These are phyloP conservation scores for Corella eumyota DNA, from an alignment of 23 tunicate species.

Conservation along the genomic window DNA sequence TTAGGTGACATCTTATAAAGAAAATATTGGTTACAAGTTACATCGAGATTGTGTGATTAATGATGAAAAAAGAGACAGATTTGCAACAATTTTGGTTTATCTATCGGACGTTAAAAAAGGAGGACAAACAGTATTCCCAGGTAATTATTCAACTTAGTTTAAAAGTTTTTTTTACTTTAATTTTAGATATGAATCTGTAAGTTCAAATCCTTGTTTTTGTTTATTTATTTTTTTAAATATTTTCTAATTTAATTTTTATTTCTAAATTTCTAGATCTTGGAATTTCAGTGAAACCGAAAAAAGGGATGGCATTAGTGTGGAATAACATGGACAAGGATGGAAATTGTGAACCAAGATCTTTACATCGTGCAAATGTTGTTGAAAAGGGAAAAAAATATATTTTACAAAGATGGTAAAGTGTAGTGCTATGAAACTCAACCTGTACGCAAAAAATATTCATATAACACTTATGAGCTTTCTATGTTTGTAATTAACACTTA, in stretches of 20 bases:
- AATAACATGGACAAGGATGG: conserved; percentile 64
- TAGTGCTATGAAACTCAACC: background rate
- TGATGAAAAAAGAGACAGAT: conserved; percentile 58
- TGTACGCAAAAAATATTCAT: too few relatives aligned
- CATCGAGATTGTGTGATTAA: conserved; percentile 64
- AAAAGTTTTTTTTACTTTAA: too few relatives aligned
- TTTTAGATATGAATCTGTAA: too few relatives aligned
- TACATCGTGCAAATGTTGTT: conserved; percentile 55
- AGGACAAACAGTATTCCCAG: conserved; percentile 71
- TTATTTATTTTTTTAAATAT: background rate
- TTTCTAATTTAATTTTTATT: background rate
- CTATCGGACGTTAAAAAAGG: conserved; percentile 60
- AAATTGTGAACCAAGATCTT: conserved; percentile 55
- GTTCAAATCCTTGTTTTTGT: too few relatives aligned
- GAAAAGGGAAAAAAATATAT: conserved; percentile 62
- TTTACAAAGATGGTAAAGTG: conserved; percentile 69
- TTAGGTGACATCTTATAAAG: conserved; percentile 67
- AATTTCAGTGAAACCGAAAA: conserved; percentile 38
- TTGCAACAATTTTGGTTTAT: conserved; percentile 66
- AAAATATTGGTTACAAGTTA: conserved; percentile 74
- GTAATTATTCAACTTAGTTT: too few relatives aligned
- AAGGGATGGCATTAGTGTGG: conserved; percentile 63
- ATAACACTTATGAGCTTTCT: background rate
- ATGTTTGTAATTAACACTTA: background rate
- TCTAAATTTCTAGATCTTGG: conserved; percentile 36